phyloP scores from a whole-genome alignment of 2,888 invertebrate genomes.

The Branchellion lobata region DNA sequence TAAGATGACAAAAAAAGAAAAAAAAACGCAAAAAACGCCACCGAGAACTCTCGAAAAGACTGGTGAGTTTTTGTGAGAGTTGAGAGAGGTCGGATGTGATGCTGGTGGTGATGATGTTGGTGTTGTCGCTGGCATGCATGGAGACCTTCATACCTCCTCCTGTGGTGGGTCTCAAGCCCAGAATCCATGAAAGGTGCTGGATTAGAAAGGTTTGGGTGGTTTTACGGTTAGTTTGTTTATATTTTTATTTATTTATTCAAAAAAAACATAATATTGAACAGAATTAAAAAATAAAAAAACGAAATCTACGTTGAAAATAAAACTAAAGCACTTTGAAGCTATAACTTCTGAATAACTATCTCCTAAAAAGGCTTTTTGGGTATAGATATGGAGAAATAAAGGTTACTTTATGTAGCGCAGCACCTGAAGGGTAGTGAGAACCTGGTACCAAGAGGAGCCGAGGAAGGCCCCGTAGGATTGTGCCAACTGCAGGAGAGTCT shows the following conservation, averaged over 20 bases:
- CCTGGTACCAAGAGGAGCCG: conserved; percentile 91
- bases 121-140: conserved; percentile 58
- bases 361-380: too few relatives aligned
- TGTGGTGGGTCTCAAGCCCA: conserved; percentile 89
- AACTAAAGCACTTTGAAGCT: too few relatives aligned
- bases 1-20: not conserved
- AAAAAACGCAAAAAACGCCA: conserved; percentile 50
- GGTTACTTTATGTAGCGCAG: too few relatives aligned
- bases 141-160: conserved; percentile 84
- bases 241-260: not conserved
- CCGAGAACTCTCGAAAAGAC: conserved; percentile 90
- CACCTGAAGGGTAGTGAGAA: conserved; percentile 84
- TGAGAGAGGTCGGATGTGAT: conserved; percentile 92
- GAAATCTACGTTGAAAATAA: too few relatives aligned
- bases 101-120: conserved; percentile 75
- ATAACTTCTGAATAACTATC: too few relatives aligned
- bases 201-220: too few relatives aligned
- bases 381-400: not conserved
- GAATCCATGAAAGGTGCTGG: conserved; percentile 80
- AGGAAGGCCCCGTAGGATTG: conserved; percentile 87
- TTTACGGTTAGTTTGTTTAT: too few relatives aligned
- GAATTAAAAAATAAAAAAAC: too few relatives aligned
- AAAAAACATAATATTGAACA: too few relatives aligned
- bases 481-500: conserved; percentile 82
- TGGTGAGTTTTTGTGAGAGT: conserved; percentile 71